phyloP scores from a whole-genome alignment of 2,888 invertebrate genomes.

The Alloscopus bannaensis region DNA sequence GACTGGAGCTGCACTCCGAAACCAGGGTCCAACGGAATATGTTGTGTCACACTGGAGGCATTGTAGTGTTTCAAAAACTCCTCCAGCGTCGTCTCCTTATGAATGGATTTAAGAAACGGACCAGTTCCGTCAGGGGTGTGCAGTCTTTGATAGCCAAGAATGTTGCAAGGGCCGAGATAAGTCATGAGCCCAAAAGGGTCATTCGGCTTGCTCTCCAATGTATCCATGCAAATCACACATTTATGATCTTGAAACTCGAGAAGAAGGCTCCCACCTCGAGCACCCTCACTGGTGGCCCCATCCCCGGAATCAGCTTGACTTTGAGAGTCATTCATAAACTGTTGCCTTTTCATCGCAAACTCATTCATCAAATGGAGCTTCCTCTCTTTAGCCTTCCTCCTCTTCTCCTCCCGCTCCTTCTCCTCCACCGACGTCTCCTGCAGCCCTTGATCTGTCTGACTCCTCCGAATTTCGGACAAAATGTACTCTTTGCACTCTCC shows the following conservation, averaged over 20 bases:
- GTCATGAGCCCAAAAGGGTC: slow-evolving; percentile 66
- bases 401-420: slow-evolving; percentile 61
- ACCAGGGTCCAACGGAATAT: slow-evolving; percentile 56
- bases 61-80: slow-evolving; percentile 53
- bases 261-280: not conserved
- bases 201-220: slow-evolving; percentile 52
- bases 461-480: slow-evolving; percentile 9
- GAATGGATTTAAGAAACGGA: slow-evolving; percentile 44
- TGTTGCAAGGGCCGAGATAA: slow-evolving; percentile 46
- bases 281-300: not conserved
- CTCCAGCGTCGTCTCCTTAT: slow-evolving; percentile 30
- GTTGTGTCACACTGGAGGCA: slow-evolving; percentile 55
- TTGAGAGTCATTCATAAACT: slow-evolving; percentile 50
- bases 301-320: not conserved
- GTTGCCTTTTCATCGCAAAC: slow-evolving; percentile 61
- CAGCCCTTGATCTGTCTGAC: not conserved
- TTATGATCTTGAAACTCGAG: slow-evolving; percentile 45
- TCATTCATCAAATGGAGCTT: slow-evolving; percentile 58
- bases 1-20: slow-evolving; percentile 63
- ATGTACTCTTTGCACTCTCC: slow-evolving; percentile 28
- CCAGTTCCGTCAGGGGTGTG: slow-evolving; percentile 43
- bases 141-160: slow-evolving; percentile 56
- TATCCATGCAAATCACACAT: slow-evolving; percentile 63
- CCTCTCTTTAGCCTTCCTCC: slow-evolving; percentile 62
- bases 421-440: slow-evolving; percentile 37